Evolutionary conservation across 2,113 vertebrate species (phyloP).

Genomic region (Chaetorhynchus papuensis): DNA sequence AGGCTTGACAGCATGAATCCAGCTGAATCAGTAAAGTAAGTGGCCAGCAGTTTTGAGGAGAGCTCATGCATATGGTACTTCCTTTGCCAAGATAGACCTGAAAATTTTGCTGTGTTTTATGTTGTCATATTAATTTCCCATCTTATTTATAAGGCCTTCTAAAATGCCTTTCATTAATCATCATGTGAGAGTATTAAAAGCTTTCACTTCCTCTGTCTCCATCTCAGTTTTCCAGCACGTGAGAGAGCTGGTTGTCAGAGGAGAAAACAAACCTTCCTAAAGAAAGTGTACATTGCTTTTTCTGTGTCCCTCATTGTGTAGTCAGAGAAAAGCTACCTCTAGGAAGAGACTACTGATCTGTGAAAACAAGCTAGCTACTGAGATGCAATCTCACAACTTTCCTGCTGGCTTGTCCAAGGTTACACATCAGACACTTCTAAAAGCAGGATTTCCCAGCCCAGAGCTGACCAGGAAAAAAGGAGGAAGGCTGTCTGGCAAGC

Average conservation of each 20-base stretch:
- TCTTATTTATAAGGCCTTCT: not conserved
- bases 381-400: not conserved
- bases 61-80: accelerated
- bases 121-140: not conserved
- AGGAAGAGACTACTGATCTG: not conserved
- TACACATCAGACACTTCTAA: not conserved
- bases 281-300: not conserved
- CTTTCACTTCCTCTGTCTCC: not conserved
- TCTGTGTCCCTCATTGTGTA: not conserved
- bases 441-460: not conserved
- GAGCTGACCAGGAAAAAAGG: not conserved
- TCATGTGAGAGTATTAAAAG: not conserved
- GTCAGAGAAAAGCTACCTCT: not conserved
- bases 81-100: not conserved
- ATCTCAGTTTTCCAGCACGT: not conserved
- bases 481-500: not conserved
- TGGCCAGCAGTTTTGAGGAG: not conserved
- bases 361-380: not conserved
- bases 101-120: not conserved
- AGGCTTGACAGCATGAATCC: not conserved
- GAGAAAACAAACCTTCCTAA: not conserved
- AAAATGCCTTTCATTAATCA: not conserved
- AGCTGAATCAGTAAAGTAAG: accelerated
- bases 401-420: not conserved
- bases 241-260: not conserved